Evolutionary conservation across 1,140 invertebrate genomes (phyloP).

Genomic region (Colletes gigas): DNA sequence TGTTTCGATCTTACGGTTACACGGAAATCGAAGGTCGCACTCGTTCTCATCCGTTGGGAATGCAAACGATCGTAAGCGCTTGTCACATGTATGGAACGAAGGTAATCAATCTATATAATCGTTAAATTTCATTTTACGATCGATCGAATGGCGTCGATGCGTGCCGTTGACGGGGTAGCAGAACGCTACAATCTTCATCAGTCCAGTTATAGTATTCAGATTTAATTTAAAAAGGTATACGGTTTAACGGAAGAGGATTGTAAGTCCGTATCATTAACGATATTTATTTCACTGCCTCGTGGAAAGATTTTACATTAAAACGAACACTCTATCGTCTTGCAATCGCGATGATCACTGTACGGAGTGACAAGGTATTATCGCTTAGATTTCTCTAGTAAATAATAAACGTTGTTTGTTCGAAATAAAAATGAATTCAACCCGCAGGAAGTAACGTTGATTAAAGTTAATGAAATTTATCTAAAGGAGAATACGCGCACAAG

Average conservation of each 20-base stretch:
- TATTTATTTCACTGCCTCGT: constrained; percentile 49
- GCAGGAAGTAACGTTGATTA: constrained; percentile 11
- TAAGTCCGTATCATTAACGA: constrained; percentile 15
- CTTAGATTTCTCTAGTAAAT: constrained; percentile 30
- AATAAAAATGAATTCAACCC: neutral
- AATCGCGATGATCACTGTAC: constrained; percentile 5
- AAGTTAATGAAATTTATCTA: constrained; percentile 3
- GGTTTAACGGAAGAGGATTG: constrained; percentile 18
- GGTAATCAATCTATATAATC: constrained; percentile 51
- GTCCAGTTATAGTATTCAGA: constrained; percentile 3
- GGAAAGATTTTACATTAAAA: constrained; percentile 18
- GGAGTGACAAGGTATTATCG: constrained; percentile 35
- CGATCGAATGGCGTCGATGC: constrained; percentile 2
- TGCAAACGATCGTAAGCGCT: constrained; percentile 45
- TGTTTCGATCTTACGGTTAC: neutral
- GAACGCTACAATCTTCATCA: constrained; percentile 15
- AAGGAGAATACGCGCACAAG: neutral
- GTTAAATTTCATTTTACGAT: constrained; percentile 20
- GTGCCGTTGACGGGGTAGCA: constrained; percentile 17
- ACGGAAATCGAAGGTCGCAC: neutral
- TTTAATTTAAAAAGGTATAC: constrained; percentile 23
- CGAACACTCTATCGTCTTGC: constrained; percentile 2
- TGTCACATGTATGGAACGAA: constrained; percentile 65
- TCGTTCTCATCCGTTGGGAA: neutral
- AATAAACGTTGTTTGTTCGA: constrained; percentile 29